phyloP scores from a whole-genome alignment of 2,113 vertebrate species.

The Psammodynastes pulverulentus region DNA sequence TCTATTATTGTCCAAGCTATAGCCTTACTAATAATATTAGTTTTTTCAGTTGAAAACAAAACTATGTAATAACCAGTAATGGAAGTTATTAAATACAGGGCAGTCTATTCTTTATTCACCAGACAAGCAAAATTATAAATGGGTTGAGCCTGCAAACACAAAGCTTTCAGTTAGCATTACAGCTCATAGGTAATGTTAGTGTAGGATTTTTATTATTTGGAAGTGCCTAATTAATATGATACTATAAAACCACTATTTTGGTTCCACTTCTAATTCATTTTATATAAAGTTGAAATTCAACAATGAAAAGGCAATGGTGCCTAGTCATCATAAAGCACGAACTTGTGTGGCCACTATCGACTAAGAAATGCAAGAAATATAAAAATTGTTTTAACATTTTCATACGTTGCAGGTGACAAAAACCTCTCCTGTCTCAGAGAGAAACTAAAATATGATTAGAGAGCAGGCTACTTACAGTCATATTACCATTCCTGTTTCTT shows the following conservation, averaged over 20 bases:
- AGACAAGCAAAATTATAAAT: not conserved
- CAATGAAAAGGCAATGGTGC: not conserved
- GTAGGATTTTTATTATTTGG: not conserved
- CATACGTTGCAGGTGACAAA: not conserved
- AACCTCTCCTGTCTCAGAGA: not conserved
- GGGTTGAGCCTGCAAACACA: not conserved
- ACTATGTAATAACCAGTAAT: not conserved
- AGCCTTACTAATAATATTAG: not conserved
- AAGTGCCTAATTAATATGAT: not conserved
- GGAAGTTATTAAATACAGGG: not conserved
- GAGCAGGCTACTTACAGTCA: not conserved
- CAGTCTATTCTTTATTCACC: not conserved
- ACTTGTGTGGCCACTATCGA: not conserved
- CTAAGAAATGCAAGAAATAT: not conserved
- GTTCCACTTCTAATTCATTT: not conserved
- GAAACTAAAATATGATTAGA: not conserved
- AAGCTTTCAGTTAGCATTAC: not conserved
- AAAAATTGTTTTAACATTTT: not conserved
- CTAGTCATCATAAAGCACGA: not conserved
- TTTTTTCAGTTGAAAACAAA: not conserved
- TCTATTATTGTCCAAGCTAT: not conserved
- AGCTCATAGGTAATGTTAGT: not conserved
- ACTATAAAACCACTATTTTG: not conserved
- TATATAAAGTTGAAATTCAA: not conserved
- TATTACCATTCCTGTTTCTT: not conserved